These are phyloP conservation scores for Allophyes oxyacanthae DNA, from an alignment of 2,888 invertebrate species.

Conservation along the genomic window DNA sequence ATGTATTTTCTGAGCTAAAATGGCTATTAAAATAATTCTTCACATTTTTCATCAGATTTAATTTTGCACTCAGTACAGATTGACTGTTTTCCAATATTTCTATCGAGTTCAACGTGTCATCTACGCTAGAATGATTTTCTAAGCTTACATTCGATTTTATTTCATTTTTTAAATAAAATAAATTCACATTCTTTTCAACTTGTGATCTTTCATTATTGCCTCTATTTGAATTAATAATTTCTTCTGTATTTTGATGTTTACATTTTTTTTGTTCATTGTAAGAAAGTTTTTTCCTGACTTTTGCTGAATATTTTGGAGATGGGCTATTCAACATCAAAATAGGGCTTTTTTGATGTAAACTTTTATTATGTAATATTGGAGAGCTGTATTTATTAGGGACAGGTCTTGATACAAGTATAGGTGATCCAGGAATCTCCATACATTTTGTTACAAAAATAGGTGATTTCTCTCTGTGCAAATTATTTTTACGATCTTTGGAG, in stretches of 20 bases:
- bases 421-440: constrained; percentile 49
- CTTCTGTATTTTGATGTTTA: constrained; percentile 6
- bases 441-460: constrained; percentile 57
- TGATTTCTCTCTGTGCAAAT: constrained; percentile 52
- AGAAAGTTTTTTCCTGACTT: constrained; percentile 72
- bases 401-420: constrained; percentile 57
- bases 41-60: constrained; percentile 64
- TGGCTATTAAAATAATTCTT: constrained; percentile 76
- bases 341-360: constrained; percentile 66
- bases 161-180: neutral
- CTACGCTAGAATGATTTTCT: neutral
- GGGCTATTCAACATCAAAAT: constrained; percentile 64
- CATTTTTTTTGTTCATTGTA: constrained; percentile 22
- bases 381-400: constrained; percentile 52
- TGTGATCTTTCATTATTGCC: neutral
- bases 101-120: neutral
- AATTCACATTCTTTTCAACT: neutral
- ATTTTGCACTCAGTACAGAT: constrained; percentile 40
- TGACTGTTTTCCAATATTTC: constrained; percentile 27
- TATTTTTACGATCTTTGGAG: constrained; percentile 45
- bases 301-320: constrained; percentile 59
- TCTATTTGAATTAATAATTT: neutral
- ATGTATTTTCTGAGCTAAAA: constrained; percentile 73
- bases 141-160: neutral
- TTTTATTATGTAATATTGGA: constrained; percentile 61